Conservation (phyloP, 2,113 vertebrate genomes). For the Pluvianellus socialis region DNA sequence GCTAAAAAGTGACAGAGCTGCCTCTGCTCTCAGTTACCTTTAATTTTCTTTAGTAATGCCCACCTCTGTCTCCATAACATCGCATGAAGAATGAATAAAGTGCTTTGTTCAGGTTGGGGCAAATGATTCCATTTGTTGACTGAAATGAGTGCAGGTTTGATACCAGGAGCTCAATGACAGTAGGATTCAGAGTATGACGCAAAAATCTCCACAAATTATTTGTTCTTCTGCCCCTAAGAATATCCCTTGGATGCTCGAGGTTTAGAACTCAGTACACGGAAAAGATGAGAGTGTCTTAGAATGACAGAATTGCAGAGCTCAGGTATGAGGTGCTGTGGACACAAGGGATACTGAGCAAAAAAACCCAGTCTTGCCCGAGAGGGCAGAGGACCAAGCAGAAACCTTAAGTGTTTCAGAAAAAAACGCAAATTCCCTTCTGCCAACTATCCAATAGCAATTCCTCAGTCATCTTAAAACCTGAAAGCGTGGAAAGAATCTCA, state of each 20-base stretch:
- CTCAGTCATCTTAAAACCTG: not conserved
- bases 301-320: not conserved
- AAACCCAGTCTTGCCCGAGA: not conserved
- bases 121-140: not conserved
- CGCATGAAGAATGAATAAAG: not conserved
- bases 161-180: not conserved
- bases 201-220: not conserved
- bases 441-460: not conserved
- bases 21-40: not conserved
- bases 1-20: not conserved
- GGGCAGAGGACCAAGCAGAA: not conserved
- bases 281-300: not conserved
- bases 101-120: not conserved
- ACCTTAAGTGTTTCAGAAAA: not conserved
- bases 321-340: not conserved
- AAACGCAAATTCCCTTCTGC: not conserved
- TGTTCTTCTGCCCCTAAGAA: not conserved
- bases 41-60: not conserved
- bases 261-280: not conserved
- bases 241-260: not conserved
- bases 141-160: not conserved
- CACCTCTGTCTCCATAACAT: not conserved
- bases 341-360: not conserved
- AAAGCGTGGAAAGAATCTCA: not conserved
- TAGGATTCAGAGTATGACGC: not conserved